Conservation (phyloP, 2,113 vertebrate genomes). For the Noctilio leporinus region DNA sequence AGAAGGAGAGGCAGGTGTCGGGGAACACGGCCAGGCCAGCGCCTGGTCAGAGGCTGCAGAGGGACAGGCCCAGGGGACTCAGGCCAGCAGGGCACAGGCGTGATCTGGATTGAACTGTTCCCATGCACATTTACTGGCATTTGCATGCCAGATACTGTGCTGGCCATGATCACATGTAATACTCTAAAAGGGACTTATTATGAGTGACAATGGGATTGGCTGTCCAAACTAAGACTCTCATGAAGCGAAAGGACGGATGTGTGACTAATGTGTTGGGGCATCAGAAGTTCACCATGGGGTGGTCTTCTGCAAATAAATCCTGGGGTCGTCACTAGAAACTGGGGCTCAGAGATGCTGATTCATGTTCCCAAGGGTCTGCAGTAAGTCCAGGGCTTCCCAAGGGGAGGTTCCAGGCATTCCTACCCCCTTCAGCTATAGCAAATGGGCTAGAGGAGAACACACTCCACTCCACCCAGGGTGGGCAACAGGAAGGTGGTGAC, state of each 20-base stretch:
- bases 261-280: not conserved
- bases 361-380: not conserved
- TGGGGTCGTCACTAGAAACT: not conserved
- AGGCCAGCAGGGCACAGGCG: accelerated
- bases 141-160: not conserved
- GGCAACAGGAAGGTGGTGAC: no score
- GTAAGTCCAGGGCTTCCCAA: not conserved
- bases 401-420: not conserved
- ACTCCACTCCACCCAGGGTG: no score
- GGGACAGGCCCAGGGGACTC: no score
- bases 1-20: not conserved
- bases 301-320: not conserved
- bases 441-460: not conserved
- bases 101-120: not conserved
- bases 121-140: not conserved
- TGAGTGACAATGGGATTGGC: not conserved
- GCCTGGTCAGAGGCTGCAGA: not conserved
- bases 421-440: not conserved
- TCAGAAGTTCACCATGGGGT: not conserved
- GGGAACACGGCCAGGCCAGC: accelerated
- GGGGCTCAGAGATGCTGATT: not conserved
- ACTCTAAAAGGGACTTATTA: not conserved
- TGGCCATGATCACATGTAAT: not conserved
- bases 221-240: not conserved
- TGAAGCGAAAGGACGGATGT: not conserved